A percentile compares a stretch with the other conserved stretches of the same genome.
Evolutionary conservation across 2,888 invertebrate genomes (phyloP).

Genomic region (Heliconius ethilla): DNA sequence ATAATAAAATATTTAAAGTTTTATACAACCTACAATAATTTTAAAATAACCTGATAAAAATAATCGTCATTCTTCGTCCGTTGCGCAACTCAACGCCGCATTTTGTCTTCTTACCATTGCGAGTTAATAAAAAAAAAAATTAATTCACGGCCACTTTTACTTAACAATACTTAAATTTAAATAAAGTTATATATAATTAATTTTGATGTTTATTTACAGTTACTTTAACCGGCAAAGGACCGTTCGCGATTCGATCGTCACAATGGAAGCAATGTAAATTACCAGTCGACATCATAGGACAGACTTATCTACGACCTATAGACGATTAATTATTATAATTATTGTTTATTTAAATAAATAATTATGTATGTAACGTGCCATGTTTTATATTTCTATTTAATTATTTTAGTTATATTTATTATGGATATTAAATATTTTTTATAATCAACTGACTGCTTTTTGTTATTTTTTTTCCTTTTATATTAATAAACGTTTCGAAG

Average conservation of each 20-base stretch:
- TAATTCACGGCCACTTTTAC: too few species aligned
- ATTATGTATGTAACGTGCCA: background rate
- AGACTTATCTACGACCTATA: conserved; percentile 64
- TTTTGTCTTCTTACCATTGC: too few species aligned
- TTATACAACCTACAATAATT: background rate
- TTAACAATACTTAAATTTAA: too few species aligned
- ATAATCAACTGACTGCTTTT: background rate
- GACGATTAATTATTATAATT: conserved; percentile 40
- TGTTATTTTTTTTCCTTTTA: background rate
- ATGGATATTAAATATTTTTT: background rate
- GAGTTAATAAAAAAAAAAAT: too few species aligned
- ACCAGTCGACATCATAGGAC: conserved; percentile 72
- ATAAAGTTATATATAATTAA: background rate
- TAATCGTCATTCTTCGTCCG: too few species aligned
- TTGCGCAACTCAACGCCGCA: too few species aligned
- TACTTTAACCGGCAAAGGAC: conserved; percentile 65
- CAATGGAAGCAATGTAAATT: conserved; percentile 73
- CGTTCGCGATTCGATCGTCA: conserved; percentile 63
- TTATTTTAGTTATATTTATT: background rate
- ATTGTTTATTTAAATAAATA: background rate
- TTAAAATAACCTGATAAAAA: background rate
- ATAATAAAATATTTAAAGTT: background rate
- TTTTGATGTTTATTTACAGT: conserved; percentile 59
- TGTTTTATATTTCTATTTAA: background rate
- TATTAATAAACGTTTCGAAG: background rate